Base-by-base conservation (phyloP, 2,888 invertebrate genomes). In the Xestia xanthographa region DNA sequence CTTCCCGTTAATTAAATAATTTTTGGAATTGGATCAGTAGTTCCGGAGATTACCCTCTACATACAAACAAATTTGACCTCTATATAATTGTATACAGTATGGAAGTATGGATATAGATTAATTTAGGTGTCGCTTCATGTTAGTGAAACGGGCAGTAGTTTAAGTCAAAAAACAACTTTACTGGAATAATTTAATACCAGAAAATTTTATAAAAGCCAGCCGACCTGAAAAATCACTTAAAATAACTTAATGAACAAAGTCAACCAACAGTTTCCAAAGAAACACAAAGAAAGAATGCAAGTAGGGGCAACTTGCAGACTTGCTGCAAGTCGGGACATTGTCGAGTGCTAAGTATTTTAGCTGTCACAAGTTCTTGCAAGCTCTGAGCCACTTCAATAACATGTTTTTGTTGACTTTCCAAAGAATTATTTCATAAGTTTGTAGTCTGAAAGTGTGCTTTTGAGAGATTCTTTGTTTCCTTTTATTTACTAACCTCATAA, bases 371-470 rank as follows among this genome's bases (percentile, higher is more conserved):
- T 85, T 77, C 72, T 78, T 65, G 45, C 60, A 38, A 80, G 66
- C 79, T 76, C 75, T 74, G 71, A 86, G 75, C 66, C 60, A 80
- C 81, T 86, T 74, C 79, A 83, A 87, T 86, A 86, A 84, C 88
- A 86, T 87, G 83, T 87, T 80, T 87, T 79, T 86, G 84, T 83
- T 86, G 66, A 67, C 66, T 83, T 80, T 79, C 45, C 53, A 63
- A 53, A 78, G 72, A 87, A 83, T 81, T 83, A 83, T 86, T 84
- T 86, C 63, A 83, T 75, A 79, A 86, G 62, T 83, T 83, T 68
- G 20, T 67, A 69, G 48, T 77, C 77, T 73, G 22, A 45, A 72
- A 72, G 56, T 67, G 22, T 68, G 67, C 67, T 67, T 83, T 73
- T 48, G 12, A 43, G 20, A 65, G 17, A 38, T 60, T 69, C 53